Evolutionary conservation across 2,888 invertebrate species (phyloP).

Genomic region (Caenorhabditis parvicauda): DNA sequence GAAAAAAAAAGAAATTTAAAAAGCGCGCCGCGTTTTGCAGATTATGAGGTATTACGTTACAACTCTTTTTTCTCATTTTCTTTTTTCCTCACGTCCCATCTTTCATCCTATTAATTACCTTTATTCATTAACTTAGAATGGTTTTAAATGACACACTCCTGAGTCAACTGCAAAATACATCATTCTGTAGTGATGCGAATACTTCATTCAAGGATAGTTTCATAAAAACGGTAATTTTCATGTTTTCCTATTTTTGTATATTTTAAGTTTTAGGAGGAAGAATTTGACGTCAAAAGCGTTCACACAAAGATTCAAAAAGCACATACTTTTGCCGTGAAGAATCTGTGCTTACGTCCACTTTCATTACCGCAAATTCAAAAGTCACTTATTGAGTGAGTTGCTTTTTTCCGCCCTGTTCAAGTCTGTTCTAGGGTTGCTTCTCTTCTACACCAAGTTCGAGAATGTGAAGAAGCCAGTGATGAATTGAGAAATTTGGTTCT

Average conservation of each 20-base stretch:
- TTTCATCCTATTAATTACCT: no score
- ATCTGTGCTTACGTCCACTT: constrained; percentile 11
- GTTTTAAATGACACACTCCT: no score
- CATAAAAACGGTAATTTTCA: constrained; percentile 9
- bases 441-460: constrained; percentile 12
- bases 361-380: constrained; percentile 15
- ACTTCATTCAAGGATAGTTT: constrained; percentile 23
- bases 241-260: background rate
- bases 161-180: no score
- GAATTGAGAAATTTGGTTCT: constrained; percentile 11
- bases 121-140: no score
- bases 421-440: constrained; percentile 15
- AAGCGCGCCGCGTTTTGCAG: no score
- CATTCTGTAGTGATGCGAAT: no score
- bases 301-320: constrained; percentile 16
- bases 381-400: constrained; percentile 20
- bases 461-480: constrained; percentile 3
- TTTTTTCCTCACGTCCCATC: no score
- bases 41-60: no score
- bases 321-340: constrained; percentile 12
- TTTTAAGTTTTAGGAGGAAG: background rate
- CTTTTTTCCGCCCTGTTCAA: no score
- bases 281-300: background rate
- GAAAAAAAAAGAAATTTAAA: no score
- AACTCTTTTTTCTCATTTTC: no score